Evolutionary conservation across 2,113 vertebrate species (phyloP).

Genomic region (Geothlypis trichas): DNA sequence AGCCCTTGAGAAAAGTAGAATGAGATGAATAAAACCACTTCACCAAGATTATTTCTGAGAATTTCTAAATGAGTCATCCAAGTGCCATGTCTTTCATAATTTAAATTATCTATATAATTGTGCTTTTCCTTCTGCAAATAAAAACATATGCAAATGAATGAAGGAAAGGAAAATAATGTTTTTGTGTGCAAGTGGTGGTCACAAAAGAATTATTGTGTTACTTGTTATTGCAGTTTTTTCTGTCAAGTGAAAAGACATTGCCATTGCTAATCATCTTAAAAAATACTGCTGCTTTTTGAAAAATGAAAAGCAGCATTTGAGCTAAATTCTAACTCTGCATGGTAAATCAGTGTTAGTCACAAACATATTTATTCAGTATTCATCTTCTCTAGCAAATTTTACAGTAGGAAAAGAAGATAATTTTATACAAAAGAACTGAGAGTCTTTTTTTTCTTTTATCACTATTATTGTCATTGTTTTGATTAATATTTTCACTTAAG

Average conservation of each 20-base stretch:
- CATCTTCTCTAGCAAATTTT: background rate
- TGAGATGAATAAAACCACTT: slow-evolving; percentile 34
- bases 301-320: background rate
- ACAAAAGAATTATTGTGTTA: slow-evolving; percentile 17
- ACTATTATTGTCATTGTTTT: background rate
- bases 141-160: slow-evolving; percentile 1
- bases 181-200: background rate
- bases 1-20: slow-evolving; percentile 51
- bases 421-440: background rate
- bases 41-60: slow-evolving; percentile 4
- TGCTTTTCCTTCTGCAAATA: slow-evolving; percentile 9
- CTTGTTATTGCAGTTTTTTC: background rate
- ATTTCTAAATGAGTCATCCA: slow-evolving; percentile 28
- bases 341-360: background rate
- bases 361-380: background rate
- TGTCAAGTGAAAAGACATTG: background rate
- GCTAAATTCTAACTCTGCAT: background rate
- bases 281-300: background rate
- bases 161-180: background rate
- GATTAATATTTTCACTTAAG: background rate
- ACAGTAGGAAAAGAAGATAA: background rate
- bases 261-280: slow-evolving; percentile 9
- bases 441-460: background rate
- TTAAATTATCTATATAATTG: background rate
- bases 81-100: background rate